Percentiles rank a stretch among this genome's conserved stretches.
Evolutionary conservation across 2,888 invertebrate species (phyloP).

Genomic region (Volucella bombylans): DNA sequence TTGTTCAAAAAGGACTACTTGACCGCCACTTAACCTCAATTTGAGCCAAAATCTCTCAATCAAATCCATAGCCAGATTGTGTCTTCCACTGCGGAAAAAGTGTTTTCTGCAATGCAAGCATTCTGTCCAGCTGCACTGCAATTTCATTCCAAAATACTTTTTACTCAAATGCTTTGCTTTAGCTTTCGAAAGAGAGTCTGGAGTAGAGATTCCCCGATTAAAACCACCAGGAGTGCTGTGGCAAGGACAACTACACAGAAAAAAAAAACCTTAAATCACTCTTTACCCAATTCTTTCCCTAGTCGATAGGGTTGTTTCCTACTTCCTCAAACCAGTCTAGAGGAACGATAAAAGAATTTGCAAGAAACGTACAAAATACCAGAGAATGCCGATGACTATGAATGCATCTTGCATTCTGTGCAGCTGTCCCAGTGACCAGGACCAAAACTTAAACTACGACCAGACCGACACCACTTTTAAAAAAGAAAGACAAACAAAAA

Average conservation of each 20-base stretch:
- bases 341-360: conserved; percentile 11
- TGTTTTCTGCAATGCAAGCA: conserved; percentile 56
- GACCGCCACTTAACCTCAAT: conserved; percentile 71
- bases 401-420: conserved; percentile 54
- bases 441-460: not conserved
- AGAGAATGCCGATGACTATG: conserved; percentile 35
- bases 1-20: conserved; percentile 68
- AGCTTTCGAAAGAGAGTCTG: conserved; percentile 36
- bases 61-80: conserved; percentile 61
- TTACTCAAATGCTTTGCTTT: conserved; percentile 33
- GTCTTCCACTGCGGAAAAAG: conserved; percentile 44
- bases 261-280: conserved; percentile 8
- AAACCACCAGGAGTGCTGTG: conserved; percentile 53
- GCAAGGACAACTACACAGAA: not conserved
- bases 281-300: conserved; percentile 14
- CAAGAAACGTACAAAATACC: conserved; percentile 47
- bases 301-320: not conserved
- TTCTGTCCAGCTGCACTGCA: conserved; percentile 55
- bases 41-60: conserved; percentile 67
- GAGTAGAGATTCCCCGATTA: conserved; percentile 61
- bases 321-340: not conserved
- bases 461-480: conserved; percentile 31
- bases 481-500: not conserved
- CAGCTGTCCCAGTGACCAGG: conserved; percentile 16
- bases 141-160: conserved; percentile 52